Percentiles rank a stretch among this genome's conserved stretches.
These are phyloP conservation scores for Drosophila tropicalis DNA, from an alignment of 1,140 invertebrate genomes.

Conservation along the genomic window DNA sequence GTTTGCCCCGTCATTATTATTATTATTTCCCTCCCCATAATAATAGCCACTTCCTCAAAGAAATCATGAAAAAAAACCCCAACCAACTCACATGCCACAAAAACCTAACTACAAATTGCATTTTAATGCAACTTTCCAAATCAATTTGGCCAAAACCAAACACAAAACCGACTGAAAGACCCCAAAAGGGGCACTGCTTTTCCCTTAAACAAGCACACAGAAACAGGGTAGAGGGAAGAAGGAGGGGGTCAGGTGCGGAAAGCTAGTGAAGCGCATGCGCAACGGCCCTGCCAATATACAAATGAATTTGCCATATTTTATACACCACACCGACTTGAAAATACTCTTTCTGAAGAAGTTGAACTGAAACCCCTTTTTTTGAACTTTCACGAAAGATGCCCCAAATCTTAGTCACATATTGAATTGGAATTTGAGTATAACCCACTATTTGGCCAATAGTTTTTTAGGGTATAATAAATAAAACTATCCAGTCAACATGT, in stretches of 20 bases:
- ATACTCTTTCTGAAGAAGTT: too few species aligned
- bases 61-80: conserved; percentile 16
- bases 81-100: conserved; percentile 18
- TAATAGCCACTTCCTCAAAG: conserved; percentile 11
- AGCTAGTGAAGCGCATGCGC: conserved; percentile 32
- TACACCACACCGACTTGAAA: neutral
- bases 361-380: too few species aligned
- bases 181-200: conserved; percentile 27
- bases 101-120: conserved; percentile 66
- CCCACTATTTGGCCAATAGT: neutral
- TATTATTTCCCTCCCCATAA: neutral
- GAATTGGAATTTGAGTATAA: neutral
- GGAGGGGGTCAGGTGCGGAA: neutral
- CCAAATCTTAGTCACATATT: neutral
- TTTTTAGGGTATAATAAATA: conserved; percentile 9
- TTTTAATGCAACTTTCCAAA: conserved; percentile 81
- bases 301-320: conserved; percentile 41
- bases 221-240: neutral
- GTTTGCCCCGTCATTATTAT: conserved; percentile 14
- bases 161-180: conserved; percentile 1
- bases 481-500: conserved; percentile 61
- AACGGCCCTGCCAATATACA: conserved; percentile 56
- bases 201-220: conserved; percentile 37
- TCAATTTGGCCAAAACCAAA: conserved; percentile 63
- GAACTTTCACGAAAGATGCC: too few species aligned